These are phyloP conservation scores for Psittacula echo DNA, from an alignment of 2,797 vertebrate genomes.

Conservation along the genomic window DNA sequence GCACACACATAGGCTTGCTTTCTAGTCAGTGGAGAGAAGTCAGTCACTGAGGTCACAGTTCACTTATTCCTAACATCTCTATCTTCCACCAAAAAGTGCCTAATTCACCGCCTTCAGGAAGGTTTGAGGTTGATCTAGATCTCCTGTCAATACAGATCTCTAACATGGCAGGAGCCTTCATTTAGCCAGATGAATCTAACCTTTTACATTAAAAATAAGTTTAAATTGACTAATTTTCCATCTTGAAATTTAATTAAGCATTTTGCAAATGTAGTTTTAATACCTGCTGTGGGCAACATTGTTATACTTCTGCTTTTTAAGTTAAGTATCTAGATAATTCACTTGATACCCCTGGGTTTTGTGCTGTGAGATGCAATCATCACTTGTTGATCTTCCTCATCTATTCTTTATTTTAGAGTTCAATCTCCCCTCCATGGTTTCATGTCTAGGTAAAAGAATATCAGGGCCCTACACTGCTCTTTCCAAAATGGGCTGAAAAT, in stretches of 20 bases:
- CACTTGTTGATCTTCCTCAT: background rate
- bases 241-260: background rate
- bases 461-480: background rate
- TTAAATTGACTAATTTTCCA: background rate
- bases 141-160: background rate
- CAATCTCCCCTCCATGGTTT: background rate
- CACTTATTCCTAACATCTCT: accelerated
- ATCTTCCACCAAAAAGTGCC: background rate
- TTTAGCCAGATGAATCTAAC: background rate
- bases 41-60: background rate
- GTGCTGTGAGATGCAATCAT: background rate
- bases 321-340: background rate
- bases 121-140: background rate
- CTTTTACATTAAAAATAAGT: background rate
- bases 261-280: background rate
- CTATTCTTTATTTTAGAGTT: background rate
- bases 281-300: background rate
- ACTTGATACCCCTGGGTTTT: background rate
- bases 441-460: background rate
- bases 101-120: background rate
- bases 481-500: background rate
- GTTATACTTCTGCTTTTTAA: background rate
- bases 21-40: background rate
- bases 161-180: background rate
- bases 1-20: background rate